Evolutionary conservation across 2,888 invertebrate genomes (phyloP).

Genomic region (Gastrophysa polygoni): DNA sequence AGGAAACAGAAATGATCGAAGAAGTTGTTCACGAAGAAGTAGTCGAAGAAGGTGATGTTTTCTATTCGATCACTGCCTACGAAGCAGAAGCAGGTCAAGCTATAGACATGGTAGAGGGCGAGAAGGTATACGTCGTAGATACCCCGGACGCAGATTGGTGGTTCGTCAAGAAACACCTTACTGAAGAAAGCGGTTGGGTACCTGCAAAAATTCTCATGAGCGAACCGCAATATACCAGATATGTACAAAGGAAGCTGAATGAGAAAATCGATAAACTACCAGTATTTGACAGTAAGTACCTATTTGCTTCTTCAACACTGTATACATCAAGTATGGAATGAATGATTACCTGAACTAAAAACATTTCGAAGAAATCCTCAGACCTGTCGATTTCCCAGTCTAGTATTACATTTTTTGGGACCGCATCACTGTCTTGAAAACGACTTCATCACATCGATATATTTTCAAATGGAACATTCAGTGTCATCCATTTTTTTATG

Average conservation of each 20-base stretch:
- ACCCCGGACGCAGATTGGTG: conserved; percentile 90
- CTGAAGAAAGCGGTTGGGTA: conserved; percentile 93
- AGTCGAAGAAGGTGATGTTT: conserved; percentile 75
- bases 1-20: conserved; percentile 55
- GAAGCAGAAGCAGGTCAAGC: conserved; percentile 87
- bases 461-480: too few relatives aligned
- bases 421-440: too few relatives aligned
- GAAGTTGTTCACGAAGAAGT: conserved; percentile 54
- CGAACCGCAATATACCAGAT: conserved; percentile 78
- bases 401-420: too few relatives aligned
- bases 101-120: conserved; percentile 88
- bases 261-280: conserved; percentile 92
- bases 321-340: too few relatives aligned
- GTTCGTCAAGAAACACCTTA: conserved; percentile 87
- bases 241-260: conserved; percentile 85
- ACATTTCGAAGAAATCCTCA: too few relatives aligned
- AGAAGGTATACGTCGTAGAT: conserved; percentile 81
- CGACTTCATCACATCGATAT: too few relatives aligned
- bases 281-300: conserved; percentile 84
- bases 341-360: too few relatives aligned
- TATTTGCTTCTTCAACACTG: conserved; percentile 6
- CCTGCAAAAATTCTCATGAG: conserved; percentile 88
- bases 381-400: too few relatives aligned
- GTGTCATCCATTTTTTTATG: too few relatives aligned
- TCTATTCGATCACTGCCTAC: conserved; percentile 84